Base-by-base conservation (phyloP, 2,797 vertebrate genomes). In the Argentina silus region DNA sequence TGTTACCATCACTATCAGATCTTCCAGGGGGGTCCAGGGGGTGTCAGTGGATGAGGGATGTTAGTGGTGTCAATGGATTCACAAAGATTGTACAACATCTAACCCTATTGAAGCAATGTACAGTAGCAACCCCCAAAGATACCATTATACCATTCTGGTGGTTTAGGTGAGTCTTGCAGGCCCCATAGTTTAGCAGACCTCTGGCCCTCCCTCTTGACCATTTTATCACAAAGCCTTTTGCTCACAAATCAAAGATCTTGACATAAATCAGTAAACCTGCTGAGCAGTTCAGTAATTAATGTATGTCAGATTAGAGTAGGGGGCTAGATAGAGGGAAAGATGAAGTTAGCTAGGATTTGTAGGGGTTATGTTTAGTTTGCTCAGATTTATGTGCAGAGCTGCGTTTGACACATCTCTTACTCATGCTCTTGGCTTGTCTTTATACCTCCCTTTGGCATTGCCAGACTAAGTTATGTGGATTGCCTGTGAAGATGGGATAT, bases 371-470 rank as follows among this genome's bases (percentile, higher is more conserved):
- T 86, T 89, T 86, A 83, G 77, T 88, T 90, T 87, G 78, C 78
- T 67, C 73, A 82, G 76, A 83, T 91, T 89, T 86, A 83, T 86
- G 84, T 74, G 71, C n/a, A 78, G 72, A 75, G 75, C 81, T 12
- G 72, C 76, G 82, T 80, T 85, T 88, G 91, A 92, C 88, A 89
- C 80, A 55, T 90, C 83, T 86, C 84, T 88, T 85, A 83, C 85
- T 87, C 83, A 76, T 67, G 63, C 79, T 84, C 82, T 84, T 88
- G 90, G 83, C 87, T 84, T 62, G 83, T 88, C 82, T 92, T 87
- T 88, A 89, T 91, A 88, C 85, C 91, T 82, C 87, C 84, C 88
- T 74, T 90, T 89, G 90, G 87, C 90, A 82, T 91, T 90, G 91
- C 90, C 90, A 91, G 76, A 88, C 83, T 87, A 89, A 88, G 86